Conservation (phyloP, 2,797 vertebrate species). For the Coreius guichenoti region DNA sequence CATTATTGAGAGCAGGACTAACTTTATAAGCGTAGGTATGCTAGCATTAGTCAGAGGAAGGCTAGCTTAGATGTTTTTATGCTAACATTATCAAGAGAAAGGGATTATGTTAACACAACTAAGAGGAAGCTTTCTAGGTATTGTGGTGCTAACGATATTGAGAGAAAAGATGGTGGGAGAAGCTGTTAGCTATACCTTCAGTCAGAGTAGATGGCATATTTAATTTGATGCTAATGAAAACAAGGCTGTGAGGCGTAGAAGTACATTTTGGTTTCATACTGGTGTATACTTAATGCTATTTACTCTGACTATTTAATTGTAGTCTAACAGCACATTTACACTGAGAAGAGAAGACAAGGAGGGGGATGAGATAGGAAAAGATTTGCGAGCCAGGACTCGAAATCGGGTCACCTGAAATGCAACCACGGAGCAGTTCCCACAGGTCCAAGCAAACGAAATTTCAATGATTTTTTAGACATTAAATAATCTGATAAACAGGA, state of each 20-base stretch:
- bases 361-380: not conserved
- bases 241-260: no score
- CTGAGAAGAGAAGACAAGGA: not conserved
- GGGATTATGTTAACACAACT: no score
- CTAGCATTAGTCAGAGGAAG: not conserved
- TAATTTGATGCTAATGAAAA: not conserved
- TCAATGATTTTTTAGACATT: no score
- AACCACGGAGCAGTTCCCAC: not conserved
- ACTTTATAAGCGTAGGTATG: not conserved
- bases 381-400: not conserved
- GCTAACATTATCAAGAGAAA: not conserved
- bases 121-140: not conserved
- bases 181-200: not conserved
- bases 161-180: not conserved
- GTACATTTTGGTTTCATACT: not conserved
- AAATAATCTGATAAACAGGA: not conserved
- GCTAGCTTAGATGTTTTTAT: not conserved
- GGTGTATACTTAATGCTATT: not conserved
- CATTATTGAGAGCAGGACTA: not conserved
- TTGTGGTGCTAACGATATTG: not conserved
- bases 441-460: not conserved
- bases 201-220: constrained; percentile 1
- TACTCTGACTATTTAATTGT: not conserved
- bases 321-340: not conserved
- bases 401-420: not conserved